Evolutionary conservation across 2,113 vertebrate species (phyloP), one percentile per base, ranked within the genome.

Genomic region (Phasianus colchicus): DNA sequence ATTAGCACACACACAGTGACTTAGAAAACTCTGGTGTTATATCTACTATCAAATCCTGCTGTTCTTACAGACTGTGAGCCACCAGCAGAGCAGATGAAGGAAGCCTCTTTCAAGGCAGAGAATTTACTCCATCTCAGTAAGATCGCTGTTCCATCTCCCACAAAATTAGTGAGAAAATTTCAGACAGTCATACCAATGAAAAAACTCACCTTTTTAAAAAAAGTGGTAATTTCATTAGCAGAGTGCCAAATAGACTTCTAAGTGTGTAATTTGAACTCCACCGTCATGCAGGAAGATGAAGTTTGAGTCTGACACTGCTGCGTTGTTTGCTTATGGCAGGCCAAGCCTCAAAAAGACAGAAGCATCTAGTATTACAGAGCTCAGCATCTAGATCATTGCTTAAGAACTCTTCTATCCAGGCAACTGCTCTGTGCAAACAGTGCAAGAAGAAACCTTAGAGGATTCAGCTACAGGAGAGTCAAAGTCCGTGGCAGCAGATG

Each of bases 21-120:
- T 81, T 81, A n/a, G 63, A 83, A 89, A 89, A 85, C 8, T 30
- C 40, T 54, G 58, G 67, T 58, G 80, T 81, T 25, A 79, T 7
- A 40, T 38, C 80, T n/a, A 27, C 19, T 69, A 34, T 17, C 24
- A 60, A 65, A 71, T 77, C 30, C 40, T 30, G 32, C 17, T 60
- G 38, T 55, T 80, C 20, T 80, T 86, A 73, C 5, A 32, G 40
- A 61, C 30, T 27, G n/a, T 32, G 19, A 93, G 32, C 48, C 76
- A 72, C 42, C 45, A 88, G 40, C 45, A 34, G 5, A 55, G 32
- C 17, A 87, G 87, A 87, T n/a, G 30, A 91, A 36, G 69, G 30
- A 91, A 76, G 83, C 12, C 0, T 2, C 16, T 90, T 20, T 43
- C 0, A 1, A 70, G 7, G 45, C 1, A 74, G n/a, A 77, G n/a